A percentile compares a stretch with the other conserved stretches of the same genome.
Conservation (phyloP, 2,888 invertebrate genomes). For the Belgica antarctica region DNA sequence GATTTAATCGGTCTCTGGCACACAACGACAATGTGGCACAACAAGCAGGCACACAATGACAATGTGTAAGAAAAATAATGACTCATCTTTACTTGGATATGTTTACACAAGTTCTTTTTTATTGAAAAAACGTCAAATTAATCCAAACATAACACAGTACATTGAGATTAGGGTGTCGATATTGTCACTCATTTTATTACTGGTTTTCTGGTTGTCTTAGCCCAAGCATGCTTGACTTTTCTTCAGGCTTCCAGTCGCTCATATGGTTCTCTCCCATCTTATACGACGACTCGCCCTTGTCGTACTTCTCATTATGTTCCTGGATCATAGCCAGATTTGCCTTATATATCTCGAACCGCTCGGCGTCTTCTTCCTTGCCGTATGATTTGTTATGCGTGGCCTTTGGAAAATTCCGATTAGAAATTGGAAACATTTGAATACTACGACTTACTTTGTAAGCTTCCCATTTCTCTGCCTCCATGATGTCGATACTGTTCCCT, state of each 20-base stretch:
- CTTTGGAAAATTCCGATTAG: neutral
- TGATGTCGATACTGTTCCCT: too few relatives aligned
- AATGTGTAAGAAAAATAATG: too few relatives aligned
- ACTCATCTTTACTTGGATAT: too few relatives aligned
- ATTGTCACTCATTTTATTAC: too few relatives aligned
- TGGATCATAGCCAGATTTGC: conserved; percentile 49
- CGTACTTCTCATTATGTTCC: conserved; percentile 51
- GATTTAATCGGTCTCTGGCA: neutral
- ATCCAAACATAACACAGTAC: too few relatives aligned
- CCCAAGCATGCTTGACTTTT: too few relatives aligned
- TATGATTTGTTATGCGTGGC: neutral
- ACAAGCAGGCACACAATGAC: too few relatives aligned
- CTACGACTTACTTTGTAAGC: conserved; percentile 8
- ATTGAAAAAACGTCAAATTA: too few relatives aligned
- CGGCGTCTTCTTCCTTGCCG: conserved; percentile 48
- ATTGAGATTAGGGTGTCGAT: too few relatives aligned
- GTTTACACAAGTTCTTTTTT: too few relatives aligned
- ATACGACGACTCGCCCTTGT: conserved; percentile 50
- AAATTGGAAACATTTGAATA: too few relatives aligned
- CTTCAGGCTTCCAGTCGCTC: conserved; percentile 50
- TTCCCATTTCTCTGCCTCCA: neutral
- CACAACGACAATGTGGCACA: neutral
- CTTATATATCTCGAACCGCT: conserved; percentile 49
- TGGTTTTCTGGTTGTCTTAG: too few relatives aligned
- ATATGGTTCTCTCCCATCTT: conserved; percentile 52